Percentiles rank a stretch among this genome's conserved stretches.
Evolutionary conservation across 2,888 invertebrate genomes (phyloP).

Genomic region (Ormyrus thymus): DNA sequence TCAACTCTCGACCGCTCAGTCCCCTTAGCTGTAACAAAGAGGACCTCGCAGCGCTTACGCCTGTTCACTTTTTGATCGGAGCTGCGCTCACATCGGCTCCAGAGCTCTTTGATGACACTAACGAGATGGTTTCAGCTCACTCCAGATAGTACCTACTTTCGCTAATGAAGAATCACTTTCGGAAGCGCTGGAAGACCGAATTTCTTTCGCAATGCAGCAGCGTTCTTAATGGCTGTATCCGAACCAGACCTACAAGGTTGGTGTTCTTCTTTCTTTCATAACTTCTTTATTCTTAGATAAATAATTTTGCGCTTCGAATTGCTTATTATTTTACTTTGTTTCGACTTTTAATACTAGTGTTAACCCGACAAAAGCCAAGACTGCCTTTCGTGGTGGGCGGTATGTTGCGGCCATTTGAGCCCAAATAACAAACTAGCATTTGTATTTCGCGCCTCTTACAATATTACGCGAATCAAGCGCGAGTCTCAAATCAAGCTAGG

Average conservation of each 20-base stretch:
- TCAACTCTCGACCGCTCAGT: conserved; percentile 6
- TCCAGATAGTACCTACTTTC: not conserved
- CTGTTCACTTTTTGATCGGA: conserved; percentile 9
- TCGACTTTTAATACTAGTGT: no score
- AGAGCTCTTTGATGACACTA: not conserved
- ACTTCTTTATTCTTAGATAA: not conserved
- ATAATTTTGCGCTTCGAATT: no score
- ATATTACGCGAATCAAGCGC: no score
- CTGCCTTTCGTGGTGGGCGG: no score
- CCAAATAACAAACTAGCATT: no score
- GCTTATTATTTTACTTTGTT: no score
- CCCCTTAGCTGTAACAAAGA: not conserved
- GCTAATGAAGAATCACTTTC: not conserved
- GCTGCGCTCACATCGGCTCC: not conserved
- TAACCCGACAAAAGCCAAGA: no score
- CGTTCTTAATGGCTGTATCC: not conserved
- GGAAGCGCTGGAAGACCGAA: not conserved
- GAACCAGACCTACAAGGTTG: not conserved
- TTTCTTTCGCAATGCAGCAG: not conserved
- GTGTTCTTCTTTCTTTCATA: not conserved
- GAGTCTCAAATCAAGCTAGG: no score
- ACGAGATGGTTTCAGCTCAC: not conserved
- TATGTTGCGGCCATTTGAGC: no score
- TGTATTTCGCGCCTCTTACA: no score
- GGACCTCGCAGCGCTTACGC: not conserved